Conservation (phyloP, 1,140 invertebrate genomes). For the Platorchestia sp. region DNA sequence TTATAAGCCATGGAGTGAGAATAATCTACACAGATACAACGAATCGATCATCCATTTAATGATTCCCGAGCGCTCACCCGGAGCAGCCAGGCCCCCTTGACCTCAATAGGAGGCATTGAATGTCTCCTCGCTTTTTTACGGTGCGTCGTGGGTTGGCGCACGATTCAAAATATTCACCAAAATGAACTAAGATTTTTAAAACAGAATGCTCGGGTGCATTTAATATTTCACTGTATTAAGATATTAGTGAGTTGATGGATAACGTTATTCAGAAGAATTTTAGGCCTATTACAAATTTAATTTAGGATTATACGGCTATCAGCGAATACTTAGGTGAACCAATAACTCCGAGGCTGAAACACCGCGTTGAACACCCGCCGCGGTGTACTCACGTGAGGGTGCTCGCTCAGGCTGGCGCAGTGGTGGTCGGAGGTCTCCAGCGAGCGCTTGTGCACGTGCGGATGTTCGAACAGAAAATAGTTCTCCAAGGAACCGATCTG, state of each 20-base stretch:
- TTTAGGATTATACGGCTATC: background rate
- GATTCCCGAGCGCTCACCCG: background rate
- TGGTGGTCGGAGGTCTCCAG: conserved; percentile 80
- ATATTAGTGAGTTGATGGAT: background rate
- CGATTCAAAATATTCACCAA: background rate
- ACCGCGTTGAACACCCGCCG: background rate
- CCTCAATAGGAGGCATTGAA: background rate
- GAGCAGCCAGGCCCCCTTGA: background rate
- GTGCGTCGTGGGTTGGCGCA: background rate
- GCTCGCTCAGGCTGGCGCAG: conserved; percentile 80
- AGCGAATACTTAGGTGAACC: background rate
- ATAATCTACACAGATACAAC: background rate
- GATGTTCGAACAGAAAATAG: conserved; percentile 87
- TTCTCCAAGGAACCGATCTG: conserved; percentile 88
- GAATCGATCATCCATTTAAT: background rate
- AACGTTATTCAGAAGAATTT: background rate
- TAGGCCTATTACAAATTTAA: background rate
- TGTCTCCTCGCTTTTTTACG: background rate
- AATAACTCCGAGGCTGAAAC: background rate
- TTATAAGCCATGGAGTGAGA: background rate
- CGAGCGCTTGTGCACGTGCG: conserved; percentile 84
- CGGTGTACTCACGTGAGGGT: conserved; percentile 77
- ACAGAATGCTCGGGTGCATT: background rate
- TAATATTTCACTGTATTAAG: background rate
- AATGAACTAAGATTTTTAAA: background rate